Conservation (phyloP, 2,888 invertebrate genomes). For the Acronicta alni region DNA sequence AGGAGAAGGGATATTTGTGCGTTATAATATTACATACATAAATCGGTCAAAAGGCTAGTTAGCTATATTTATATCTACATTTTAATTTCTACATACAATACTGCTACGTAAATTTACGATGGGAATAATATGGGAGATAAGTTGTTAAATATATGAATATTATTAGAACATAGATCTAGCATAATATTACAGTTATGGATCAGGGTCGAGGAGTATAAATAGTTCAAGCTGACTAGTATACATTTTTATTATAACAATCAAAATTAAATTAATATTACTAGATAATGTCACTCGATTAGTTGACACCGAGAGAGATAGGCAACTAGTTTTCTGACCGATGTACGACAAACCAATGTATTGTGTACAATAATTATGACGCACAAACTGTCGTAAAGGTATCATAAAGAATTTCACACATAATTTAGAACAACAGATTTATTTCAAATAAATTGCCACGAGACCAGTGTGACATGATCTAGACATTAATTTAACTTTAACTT, state of each 20-base stretch:
- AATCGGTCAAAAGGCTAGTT: slow-evolving; percentile 88
- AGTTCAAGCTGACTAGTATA: slow-evolving; percentile 85
- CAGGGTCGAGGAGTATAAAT: slow-evolving; percentile 76
- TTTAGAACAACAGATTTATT: slow-evolving; percentile 89
- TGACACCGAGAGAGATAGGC: slow-evolving; percentile 71
- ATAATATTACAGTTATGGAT: slow-evolving; percentile 71
- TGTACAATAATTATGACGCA: slow-evolving; percentile 72
- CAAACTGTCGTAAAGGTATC: slow-evolving; percentile 80
- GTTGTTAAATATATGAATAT: slow-evolving; percentile 60
- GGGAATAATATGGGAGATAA: slow-evolving; percentile 65
- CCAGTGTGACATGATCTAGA: slow-evolving; percentile 90
- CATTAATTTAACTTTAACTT: slow-evolving; percentile 88
- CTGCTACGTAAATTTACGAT: slow-evolving; percentile 68
- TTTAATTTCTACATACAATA: slow-evolving; percentile 76
- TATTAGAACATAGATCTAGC: slow-evolving; percentile 63
- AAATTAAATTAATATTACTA: slow-evolving; percentile 88
- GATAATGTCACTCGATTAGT: slow-evolving; percentile 87
- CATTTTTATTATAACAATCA: slow-evolving; percentile 77
- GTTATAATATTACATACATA: slow-evolving; percentile 85
- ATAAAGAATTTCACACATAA: slow-evolving; percentile 85
- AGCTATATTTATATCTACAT: slow-evolving; percentile 66
- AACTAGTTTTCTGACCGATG: slow-evolving; percentile 86
- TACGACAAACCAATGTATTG: slow-evolving; percentile 48
- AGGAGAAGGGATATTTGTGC: slow-evolving; percentile 77
- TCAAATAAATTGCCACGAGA: slow-evolving; percentile 89